Evolutionary conservation across 2,888 invertebrate species (phyloP).

Genomic region (Agrochola circellaris): DNA sequence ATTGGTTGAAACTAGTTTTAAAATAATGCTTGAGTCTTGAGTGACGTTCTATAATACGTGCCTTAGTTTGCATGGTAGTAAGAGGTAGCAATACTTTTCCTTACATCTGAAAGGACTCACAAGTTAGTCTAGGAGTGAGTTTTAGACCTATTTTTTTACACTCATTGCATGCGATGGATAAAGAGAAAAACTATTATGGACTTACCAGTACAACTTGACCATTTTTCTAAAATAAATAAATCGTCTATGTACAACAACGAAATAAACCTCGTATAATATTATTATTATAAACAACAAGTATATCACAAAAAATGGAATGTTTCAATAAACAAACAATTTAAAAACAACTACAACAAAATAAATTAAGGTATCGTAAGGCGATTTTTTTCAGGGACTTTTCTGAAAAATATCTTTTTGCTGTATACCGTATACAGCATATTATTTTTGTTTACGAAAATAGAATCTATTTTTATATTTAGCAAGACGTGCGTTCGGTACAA

Average conservation of each 20-base stretch:
- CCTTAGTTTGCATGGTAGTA: too few species aligned
- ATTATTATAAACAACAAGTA: conserved; percentile 69
- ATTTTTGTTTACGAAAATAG: conserved; percentile 65
- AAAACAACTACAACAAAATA: conserved; percentile 40
- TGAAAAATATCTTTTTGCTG: conserved; percentile 79
- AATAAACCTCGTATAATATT: conserved; percentile 67
- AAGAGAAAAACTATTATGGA: background rate
- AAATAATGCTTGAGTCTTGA: too few species aligned
- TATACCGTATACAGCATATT: conserved; percentile 85
- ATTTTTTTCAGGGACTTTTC: conserved; percentile 79
- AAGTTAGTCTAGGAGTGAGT: background rate
- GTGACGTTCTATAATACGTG: too few species aligned
- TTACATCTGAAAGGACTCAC: background rate
- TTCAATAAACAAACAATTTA: conserved; percentile 64
- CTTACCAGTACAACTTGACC: conserved; percentile 84
- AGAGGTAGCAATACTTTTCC: conserved; percentile 7
- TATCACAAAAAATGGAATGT: conserved; percentile 83
- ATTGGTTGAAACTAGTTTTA: too few species aligned
- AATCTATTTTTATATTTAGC: conserved; percentile 61
- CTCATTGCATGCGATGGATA: background rate
- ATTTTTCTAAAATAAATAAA: conserved; percentile 72
- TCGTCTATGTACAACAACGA: conserved; percentile 64
- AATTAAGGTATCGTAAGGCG: conserved; percentile 60
- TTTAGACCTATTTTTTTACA: background rate
- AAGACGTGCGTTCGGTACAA: conserved; percentile 69